phyloP scores from a whole-genome alignment of 2,797 vertebrate genomes.

The Huso huso region DNA sequence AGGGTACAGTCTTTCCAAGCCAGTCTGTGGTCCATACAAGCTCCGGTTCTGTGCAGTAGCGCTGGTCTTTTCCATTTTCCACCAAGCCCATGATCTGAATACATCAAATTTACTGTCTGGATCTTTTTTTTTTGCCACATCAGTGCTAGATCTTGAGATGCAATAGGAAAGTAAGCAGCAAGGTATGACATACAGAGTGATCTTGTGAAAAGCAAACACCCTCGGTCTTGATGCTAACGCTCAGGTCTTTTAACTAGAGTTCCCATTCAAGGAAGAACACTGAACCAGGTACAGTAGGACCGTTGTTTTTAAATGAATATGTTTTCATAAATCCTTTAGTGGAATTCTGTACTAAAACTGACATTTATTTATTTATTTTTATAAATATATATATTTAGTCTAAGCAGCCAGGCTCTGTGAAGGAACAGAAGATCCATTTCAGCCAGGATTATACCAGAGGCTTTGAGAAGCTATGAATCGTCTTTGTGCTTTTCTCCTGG shows the following conservation, averaged over 20 bases:
- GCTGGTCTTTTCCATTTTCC: too few relatives aligned
- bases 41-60: too few relatives aligned
- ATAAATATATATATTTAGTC: too few relatives aligned
- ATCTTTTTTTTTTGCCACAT: background rate
- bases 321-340: background rate
- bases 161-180: background rate
- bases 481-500: background rate
- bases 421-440: background rate
- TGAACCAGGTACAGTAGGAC: background rate
- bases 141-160: constrained; percentile 1
- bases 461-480: constrained; percentile 6
- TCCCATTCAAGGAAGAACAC: background rate
- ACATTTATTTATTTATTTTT: background rate
- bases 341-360: background rate
- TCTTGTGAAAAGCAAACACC: constrained; percentile 11
- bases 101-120: too few relatives aligned
- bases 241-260: background rate
- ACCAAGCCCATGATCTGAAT: too few relatives aligned
- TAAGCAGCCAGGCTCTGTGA: background rate
- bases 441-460: background rate
- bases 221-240: background rate
- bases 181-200: background rate
- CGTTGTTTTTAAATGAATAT: background rate
- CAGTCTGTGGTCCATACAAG: too few relatives aligned
- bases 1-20: too few relatives aligned